Percentiles rank a stretch among this genome's conserved stretches.
These are phyloP conservation scores for Chelonoidis abingdonii DNA, from an alignment of 2,113 vertebrate species.

Conservation along the genomic window DNA sequence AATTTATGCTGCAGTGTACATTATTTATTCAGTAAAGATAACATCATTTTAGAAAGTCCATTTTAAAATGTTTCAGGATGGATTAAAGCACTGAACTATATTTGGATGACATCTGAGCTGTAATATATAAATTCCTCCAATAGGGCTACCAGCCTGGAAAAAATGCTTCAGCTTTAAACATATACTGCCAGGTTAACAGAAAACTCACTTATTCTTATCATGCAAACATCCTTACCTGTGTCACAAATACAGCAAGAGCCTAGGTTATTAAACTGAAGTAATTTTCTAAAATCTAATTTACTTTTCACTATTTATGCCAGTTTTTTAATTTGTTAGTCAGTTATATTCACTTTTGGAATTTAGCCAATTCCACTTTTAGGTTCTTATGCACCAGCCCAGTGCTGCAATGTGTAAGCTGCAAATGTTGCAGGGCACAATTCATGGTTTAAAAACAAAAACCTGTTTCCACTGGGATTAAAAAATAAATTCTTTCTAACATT, in stretches of 20 bases:
- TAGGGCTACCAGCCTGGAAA: background rate
- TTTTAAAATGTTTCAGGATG: background rate
- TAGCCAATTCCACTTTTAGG: too few species aligned
- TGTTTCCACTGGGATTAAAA: background rate
- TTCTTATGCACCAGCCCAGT: background rate
- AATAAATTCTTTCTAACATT: background rate
- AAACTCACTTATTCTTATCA: accelerated
- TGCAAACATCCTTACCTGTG: background rate
- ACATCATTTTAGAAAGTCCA: background rate
- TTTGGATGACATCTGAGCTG: background rate
- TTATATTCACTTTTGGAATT: too few species aligned
- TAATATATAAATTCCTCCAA: background rate
- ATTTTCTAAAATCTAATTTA: background rate
- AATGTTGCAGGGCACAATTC: background rate
- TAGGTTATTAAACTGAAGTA: accelerated
- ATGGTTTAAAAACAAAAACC: background rate
- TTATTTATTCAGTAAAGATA: background rate
- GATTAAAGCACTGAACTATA: conserved; percentile 22
- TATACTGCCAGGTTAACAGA: background rate
- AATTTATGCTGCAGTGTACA: background rate
- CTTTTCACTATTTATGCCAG: accelerated
- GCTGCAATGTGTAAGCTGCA: background rate
- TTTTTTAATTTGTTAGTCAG: background rate
- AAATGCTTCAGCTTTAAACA: accelerated
- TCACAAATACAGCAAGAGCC: accelerated